Evolutionary conservation across 2,888 invertebrate genomes (phyloP), one percentile per base, ranked within the genome.

Genomic region (Gandaritis pyraliata): DNA sequence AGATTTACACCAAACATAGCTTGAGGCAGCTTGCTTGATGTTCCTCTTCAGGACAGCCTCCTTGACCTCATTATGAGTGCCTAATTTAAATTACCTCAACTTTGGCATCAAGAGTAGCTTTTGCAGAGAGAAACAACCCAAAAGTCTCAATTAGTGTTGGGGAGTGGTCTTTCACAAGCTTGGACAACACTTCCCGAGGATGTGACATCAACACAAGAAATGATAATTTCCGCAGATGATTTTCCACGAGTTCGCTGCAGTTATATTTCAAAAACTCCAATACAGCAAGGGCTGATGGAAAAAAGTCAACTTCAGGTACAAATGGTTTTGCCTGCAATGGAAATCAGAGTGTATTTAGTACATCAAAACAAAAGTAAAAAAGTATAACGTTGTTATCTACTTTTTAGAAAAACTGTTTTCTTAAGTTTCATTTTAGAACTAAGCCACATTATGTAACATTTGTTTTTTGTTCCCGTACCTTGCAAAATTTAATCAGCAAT

Each of bases 281-380:
- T 6, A 88, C 69, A 50, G 76, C 78, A 52, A 81, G 38, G 18
- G 85, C 81, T 43, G 85, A 81, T 55, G 77, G 77, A 15, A 80
- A 18, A 15, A 89, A 69, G 30, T 64, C 59, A 7, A 56, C 16
- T 11, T 13, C 10, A 4, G 52, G 52, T 33, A 1, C 11, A 18
- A 52, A 39, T 11, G 54, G 46, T 18, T 63, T 63, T 41, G 41
- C 29, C 58, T 58, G 55, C 47, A 63, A 63, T 23, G 13, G 8
- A 43, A 33, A 59, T 3, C 13, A 8, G 29, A 8, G 13, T 7
- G 7, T 7, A 7, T 29, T 23, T 23, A 23, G 3, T 23, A 16
- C 2, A 5, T 23, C 23, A 23, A 23, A 23, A 23, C 23, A 23
- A 23, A 23, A 23, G 6, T 23, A 23, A 23, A 23, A 23, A 23